Conservation (phyloP, 2,113 vertebrate species). For the Pteronura brasiliensis region DNA sequence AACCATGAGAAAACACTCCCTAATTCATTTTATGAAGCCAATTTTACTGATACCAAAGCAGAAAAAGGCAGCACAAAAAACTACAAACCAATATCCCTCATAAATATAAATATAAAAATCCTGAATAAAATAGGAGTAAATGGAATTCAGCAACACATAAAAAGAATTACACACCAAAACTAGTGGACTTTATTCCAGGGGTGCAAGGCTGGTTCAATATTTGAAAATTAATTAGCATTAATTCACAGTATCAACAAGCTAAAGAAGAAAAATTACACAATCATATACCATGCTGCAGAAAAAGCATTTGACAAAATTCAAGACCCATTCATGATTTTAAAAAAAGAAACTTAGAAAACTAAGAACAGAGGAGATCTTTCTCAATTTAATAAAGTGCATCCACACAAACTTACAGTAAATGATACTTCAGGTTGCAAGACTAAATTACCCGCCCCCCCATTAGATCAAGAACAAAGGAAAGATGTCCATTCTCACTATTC, state of each 20-base stretch:
- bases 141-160: background rate
- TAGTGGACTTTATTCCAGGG: background rate
- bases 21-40: conserved; percentile 10
- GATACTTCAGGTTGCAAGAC: background rate
- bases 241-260: background rate
- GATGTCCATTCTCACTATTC: background rate
- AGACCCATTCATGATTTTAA: background rate
- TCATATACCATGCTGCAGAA: background rate
- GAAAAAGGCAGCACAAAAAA: background rate
- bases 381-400: background rate
- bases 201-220: background rate
- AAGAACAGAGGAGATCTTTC: background rate
- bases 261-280: background rate
- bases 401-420: background rate
- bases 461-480: background rate
- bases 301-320: background rate
- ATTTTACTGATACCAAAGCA: background rate
- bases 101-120: background rate
- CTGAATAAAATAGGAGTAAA: background rate
- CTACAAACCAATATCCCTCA: background rate
- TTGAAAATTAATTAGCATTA: background rate
- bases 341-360: background rate
- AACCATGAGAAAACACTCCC: background rate
- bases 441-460: too few relatives aligned
- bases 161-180: background rate